Conservation (phyloP, 2,113 vertebrate genomes). For the Actenoides lindsayi region DNA sequence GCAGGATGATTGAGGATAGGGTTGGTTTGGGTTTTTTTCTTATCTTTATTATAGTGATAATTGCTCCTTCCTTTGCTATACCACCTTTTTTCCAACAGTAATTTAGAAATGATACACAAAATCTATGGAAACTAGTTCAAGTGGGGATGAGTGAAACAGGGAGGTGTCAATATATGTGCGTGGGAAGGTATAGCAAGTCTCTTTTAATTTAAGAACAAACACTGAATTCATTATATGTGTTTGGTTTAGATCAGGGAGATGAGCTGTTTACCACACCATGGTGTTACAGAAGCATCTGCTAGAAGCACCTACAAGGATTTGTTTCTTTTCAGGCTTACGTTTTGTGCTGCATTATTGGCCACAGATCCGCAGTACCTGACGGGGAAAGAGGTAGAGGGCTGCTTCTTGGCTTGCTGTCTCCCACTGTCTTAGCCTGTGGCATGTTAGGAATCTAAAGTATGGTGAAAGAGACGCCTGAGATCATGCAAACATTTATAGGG, state of each 20-base stretch:
- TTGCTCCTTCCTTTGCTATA: not conserved
- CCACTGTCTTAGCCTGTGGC: not conserved
- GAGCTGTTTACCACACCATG: not conserved
- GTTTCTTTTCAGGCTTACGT: accelerated
- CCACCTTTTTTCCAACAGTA: not conserved
- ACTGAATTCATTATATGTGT: not conserved
- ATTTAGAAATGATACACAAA: not conserved
- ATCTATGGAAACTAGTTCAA: not conserved
- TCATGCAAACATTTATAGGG: accelerated
- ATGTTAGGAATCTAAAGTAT: not conserved
- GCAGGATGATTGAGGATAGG: not conserved
- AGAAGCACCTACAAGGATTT: not conserved
- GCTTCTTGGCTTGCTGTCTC: not conserved
- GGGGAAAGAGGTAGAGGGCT: not conserved
- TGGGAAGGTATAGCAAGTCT: not conserved
- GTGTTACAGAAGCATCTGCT: not conserved
- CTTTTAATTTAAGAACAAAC: not conserved
- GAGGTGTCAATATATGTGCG: not conserved
- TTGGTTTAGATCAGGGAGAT: not conserved
- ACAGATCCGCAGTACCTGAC: not conserved
- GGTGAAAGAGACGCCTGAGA: not conserved
- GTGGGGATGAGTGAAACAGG: not conserved
- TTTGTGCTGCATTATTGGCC: not conserved
- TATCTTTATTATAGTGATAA: not conserved
- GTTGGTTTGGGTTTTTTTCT: not conserved